These are phyloP conservation scores for Cydia strobilella DNA, from an alignment of 1,140 invertebrate genomes.

Conservation along the genomic window DNA sequence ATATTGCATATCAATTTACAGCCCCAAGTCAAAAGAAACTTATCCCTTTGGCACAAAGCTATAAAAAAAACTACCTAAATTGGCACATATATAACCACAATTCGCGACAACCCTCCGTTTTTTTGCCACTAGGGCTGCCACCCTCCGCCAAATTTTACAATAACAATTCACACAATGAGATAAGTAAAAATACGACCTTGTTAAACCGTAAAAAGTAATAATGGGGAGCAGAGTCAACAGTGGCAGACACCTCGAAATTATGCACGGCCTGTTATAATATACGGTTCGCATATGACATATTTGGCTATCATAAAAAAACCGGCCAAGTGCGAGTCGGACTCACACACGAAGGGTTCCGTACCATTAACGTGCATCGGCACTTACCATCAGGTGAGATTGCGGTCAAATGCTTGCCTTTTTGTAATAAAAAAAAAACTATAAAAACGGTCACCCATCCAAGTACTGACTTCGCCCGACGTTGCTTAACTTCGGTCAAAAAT, in stretches of 20 bases:
- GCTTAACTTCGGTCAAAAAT: no score
- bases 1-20: background rate
- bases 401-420: no score
- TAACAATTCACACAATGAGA: constrained; percentile 73
- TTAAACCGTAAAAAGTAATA: constrained; percentile 79
- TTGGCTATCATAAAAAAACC: background rate
- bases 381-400: no score
- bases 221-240: constrained; percentile 73
- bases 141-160: constrained; percentile 63
- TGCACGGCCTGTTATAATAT: constrained; percentile 42
- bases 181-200: constrained; percentile 78
- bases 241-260: constrained; percentile 54
- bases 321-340: no score
- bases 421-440: no score
- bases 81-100: constrained; percentile 33
- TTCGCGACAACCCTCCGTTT: constrained; percentile 24
- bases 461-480: no score
- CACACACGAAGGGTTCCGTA: no score
- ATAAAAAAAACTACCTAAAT: constrained; percentile 9
- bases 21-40: background rate
- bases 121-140: constrained; percentile 42
- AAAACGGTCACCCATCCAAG: no score
- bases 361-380: no score
- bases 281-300: constrained; percentile 21
- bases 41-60: background rate